Base-by-base conservation (phyloP, 2,888 invertebrate species). In the Eupelmus urozonus region DNA sequence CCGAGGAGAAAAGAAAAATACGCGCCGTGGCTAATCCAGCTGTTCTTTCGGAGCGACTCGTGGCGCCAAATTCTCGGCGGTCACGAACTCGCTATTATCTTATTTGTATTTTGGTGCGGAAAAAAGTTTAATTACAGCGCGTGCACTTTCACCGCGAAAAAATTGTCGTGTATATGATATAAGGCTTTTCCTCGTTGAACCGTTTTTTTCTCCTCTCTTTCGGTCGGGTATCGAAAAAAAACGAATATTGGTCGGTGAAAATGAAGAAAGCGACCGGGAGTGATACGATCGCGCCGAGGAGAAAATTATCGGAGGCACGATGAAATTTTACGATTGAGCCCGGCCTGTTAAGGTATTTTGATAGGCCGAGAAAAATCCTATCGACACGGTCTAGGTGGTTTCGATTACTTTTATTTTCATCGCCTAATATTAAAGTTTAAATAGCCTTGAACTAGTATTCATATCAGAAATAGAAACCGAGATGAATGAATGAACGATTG, bases 91-190 rank as follows among this genome's bases (percentile, higher is more conserved):
- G n/a, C 59, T n/a, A 29, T 59, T 59, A 57, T 27, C 25, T 11
- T 42, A 13, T 2, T 40, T 25, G 13, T 23, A 45, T 42, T 45
- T 62, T 60, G 13, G 11, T 3, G 34, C 34, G 9, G 16, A n/a
- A 69, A 71, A 62, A 55, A 55, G 49, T 53, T 65, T 76, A 70
- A 70, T 69, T 60, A 70, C 66, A 2, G 11, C 9, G 34, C n/a
- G n/a, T n/a, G 9, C 9, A 53, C 77, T 77, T 77, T 77, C 77
- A 53, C 77, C 51, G 66, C n/a, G 75, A 20, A 67, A 65, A 72
- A 66, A n/a, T 45, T 73, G 40, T 53, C 59, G 65, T 71, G n/a
- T n/a, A n/a, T n/a, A 53, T 75, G 69, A 75, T 59, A 62, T 69
- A 75, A 69, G 29, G 40, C 27, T 18, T 65, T 57, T 65, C 57